Conservation (phyloP, 2,797 vertebrate genomes). For the Onychomys leucogaster region DNA sequence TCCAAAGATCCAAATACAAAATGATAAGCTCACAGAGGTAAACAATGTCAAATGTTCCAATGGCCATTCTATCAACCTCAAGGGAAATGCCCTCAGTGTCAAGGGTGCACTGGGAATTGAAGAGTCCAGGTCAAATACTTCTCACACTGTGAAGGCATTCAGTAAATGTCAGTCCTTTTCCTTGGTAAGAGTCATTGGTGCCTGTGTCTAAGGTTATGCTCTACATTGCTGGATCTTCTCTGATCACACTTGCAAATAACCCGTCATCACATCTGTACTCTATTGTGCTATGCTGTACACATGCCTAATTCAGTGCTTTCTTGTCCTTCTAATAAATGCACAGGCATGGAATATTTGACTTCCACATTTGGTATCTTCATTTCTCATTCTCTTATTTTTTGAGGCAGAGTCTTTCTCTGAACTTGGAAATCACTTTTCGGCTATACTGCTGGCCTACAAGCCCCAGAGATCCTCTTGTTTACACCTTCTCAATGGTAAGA, state of each 20-base stretch:
- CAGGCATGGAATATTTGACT: slow-evolving; percentile 14
- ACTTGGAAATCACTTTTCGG: background rate
- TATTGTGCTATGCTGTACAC: background rate
- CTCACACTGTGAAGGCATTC: background rate
- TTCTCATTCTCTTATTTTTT: background rate
- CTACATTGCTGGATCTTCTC: background rate
- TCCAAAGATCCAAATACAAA: background rate
- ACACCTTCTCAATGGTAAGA: background rate
- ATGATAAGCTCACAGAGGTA: background rate
- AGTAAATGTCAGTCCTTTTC: background rate
- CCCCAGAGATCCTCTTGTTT: background rate
- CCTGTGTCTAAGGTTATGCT: background rate
- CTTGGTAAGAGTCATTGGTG: background rate
- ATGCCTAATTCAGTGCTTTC: background rate
- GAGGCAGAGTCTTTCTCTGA: background rate
- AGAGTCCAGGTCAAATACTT: background rate
- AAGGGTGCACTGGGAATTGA: background rate
- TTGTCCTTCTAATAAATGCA: background rate
- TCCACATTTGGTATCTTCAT: background rate
- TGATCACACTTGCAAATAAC: background rate
- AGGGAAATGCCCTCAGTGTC: background rate
- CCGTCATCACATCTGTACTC: background rate
- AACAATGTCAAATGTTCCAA: background rate
- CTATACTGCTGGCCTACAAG: background rate
- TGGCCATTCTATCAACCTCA: background rate